phyloP scores from a whole-genome alignment of 2,797 vertebrate species.

The Pseudotriccus pelzelni region DNA sequence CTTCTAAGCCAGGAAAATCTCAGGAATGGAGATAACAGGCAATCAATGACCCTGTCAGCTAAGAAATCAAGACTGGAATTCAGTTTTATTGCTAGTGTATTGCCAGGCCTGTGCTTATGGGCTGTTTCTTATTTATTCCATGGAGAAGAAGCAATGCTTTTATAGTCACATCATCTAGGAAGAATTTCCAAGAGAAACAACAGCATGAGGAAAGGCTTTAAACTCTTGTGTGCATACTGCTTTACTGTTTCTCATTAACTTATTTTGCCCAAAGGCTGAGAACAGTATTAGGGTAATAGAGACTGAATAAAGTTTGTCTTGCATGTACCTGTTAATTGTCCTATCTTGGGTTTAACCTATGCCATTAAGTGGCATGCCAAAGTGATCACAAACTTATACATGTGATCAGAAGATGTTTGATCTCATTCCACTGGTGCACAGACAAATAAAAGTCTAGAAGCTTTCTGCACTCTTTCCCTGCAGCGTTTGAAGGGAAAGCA shows the following conservation, averaged over 20 bases:
- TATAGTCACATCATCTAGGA: neutral
- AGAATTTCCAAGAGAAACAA: neutral
- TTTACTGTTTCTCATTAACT: neutral
- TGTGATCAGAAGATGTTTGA: neutral
- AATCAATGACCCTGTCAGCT: neutral
- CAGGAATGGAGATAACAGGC: neutral
- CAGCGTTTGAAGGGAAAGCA: neutral
- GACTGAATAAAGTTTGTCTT: neutral
- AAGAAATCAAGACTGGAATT: neutral
- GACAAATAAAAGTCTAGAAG: neutral
- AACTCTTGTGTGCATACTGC: neutral
- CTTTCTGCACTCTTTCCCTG: neutral
- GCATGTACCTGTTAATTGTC: neutral
- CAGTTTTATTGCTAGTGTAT: neutral
- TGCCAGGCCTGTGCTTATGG: neutral
- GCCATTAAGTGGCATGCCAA: neutral
- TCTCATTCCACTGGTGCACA: neutral
- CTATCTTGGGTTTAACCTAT: neutral
- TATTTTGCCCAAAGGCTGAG: neutral
- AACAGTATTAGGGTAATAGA: neutral
- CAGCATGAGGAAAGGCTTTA: neutral
- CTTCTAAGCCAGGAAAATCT: neutral
- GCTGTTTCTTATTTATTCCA: neutral
- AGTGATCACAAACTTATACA: neutral
- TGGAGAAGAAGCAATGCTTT: neutral